phyloP scores from a whole-genome alignment of 2,113 vertebrate genomes.

The Sclerurus mexicanus region DNA sequence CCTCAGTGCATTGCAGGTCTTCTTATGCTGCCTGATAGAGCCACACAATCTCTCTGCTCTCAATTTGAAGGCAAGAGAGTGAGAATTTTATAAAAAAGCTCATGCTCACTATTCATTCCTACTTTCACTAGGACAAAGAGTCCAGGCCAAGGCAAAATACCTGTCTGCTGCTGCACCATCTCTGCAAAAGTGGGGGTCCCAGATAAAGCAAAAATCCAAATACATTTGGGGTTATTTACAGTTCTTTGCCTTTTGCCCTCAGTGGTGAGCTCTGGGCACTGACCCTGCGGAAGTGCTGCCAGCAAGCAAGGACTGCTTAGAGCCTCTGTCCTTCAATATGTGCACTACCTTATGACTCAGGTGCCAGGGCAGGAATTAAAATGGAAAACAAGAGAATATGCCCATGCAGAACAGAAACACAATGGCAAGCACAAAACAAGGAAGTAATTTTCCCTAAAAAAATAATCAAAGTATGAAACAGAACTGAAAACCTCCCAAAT shows the following conservation, averaged over 20 bases:
- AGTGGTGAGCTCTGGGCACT: fast-evolving
- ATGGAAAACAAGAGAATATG: neutral
- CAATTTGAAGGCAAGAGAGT: neutral
- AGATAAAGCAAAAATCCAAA: neutral
- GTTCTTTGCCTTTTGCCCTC: neutral
- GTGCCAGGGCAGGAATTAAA: neutral
- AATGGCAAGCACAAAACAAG: neutral
- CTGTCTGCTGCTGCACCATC: neutral
- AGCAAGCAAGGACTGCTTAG: neutral
- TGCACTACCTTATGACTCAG: neutral
- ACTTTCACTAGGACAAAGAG: neutral
- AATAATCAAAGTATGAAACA: neutral
- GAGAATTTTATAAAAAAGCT: neutral
- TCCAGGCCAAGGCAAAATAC: neutral
- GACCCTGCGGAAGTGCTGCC: neutral
- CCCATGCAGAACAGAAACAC: neutral
- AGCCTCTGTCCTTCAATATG: neutral
- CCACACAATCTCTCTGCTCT: neutral
- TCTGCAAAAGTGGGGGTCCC: neutral
- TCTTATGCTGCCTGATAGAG: fast-evolving
- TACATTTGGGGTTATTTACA: neutral
- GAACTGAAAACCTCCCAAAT: neutral
- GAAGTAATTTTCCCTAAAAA: neutral
- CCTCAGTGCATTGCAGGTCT: neutral
- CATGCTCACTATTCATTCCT: neutral